A percentile compares a stretch with the other conserved stretches of the same genome.
Conservation (phyloP, 1,140 invertebrate genomes). For the Grapholita molesta region DNA sequence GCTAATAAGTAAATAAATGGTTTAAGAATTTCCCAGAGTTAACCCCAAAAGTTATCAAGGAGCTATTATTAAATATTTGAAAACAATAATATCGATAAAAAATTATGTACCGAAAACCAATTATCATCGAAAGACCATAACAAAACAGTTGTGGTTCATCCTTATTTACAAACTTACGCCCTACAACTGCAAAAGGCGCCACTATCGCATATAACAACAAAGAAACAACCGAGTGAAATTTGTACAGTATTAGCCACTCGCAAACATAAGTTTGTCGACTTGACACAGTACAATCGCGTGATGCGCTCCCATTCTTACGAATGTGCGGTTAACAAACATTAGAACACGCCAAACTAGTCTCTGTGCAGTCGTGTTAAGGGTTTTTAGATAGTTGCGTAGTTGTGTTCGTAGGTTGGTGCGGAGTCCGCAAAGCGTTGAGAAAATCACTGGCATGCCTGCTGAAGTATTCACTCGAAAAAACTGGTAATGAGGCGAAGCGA, state of each 20-base stretch:
- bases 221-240: background rate
- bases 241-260: background rate
- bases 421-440: conserved; percentile 29
- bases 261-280: background rate
- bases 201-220: background rate
- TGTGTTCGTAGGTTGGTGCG: background rate
- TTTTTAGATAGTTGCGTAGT: background rate
- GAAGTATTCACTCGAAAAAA: conserved; percentile 60
- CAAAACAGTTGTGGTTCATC: background rate
- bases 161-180: background rate
- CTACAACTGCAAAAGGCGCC: background rate
- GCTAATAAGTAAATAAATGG: too few relatives aligned
- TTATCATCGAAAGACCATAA: background rate
- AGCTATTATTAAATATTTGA: background rate
- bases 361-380: background rate
- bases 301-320: background rate
- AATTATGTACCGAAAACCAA: background rate
- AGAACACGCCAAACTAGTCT: background rate
- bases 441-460: conserved; percentile 53
- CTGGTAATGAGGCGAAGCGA: conserved; percentile 52
- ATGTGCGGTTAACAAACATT: background rate
- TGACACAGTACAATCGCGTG: conserved; percentile 7
- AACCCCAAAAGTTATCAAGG: too few relatives aligned
- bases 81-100: background rate
- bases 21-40: too few relatives aligned